phyloP scores from a whole-genome alignment of 2,888 invertebrate genomes.

The Criorhina ranunculi region DNA sequence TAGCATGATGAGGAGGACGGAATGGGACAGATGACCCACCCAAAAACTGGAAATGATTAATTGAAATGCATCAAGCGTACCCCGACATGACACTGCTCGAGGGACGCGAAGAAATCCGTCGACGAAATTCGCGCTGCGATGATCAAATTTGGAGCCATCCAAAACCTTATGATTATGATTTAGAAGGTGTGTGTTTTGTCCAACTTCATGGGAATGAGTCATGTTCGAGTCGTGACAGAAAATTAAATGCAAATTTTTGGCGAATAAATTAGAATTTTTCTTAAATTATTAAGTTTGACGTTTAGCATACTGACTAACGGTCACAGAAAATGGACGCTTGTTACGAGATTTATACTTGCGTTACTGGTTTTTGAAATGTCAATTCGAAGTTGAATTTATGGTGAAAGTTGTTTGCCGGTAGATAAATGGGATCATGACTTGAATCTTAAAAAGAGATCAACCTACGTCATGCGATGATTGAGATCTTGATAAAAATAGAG shows the following conservation, averaged over 20 bases:
- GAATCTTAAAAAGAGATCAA: too few species aligned
- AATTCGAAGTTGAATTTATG: neutral
- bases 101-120: conserved; percentile 8
- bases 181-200: neutral
- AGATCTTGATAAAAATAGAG: too few species aligned
- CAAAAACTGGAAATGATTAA: conserved; percentile 57
- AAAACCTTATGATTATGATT: conserved; percentile 47
- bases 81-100: conserved; percentile 34
- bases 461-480: too few species aligned
- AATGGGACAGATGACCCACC: conserved; percentile 52
- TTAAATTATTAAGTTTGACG: conserved; percentile 3
- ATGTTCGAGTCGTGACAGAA: conserved; percentile 28
- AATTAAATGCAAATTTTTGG: conserved; percentile 34
- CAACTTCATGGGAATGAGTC: conserved; percentile 40
- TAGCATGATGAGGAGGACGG: conserved; percentile 49
- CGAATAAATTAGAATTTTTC: conserved; percentile 43
- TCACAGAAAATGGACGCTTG: conserved; percentile 48
- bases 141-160: conserved; percentile 44
- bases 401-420: neutral
- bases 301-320: conserved; percentile 37
- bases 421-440: neutral
- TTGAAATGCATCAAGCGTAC: conserved; percentile 67
- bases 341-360: conserved; percentile 32
- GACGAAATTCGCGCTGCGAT: conserved; percentile 22
- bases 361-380: neutral